Evolutionary conservation across 2,797 vertebrate species (phyloP), one percentile per base, ranked within the genome.

Genomic region (Macrochelys suwanniensis): DNA sequence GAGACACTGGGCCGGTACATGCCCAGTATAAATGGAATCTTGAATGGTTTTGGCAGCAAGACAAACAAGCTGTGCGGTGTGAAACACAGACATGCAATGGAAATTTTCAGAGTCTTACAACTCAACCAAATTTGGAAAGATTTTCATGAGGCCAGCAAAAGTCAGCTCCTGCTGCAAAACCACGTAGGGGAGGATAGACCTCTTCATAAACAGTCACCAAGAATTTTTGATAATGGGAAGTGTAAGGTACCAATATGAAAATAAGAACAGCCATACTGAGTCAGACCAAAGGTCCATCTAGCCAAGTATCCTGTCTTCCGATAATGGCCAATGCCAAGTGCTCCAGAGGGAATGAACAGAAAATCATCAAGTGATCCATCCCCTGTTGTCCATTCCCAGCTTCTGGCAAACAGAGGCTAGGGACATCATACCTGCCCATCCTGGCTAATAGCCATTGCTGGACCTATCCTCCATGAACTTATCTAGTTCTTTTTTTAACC

Each of bases 1-100:
- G 83, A 94, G 90, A 1, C 85, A 83, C 82, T 61, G 81, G 31
- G 37, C 6, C 3, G 7, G 80, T 59, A 26, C 47, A 90, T 76
- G 13, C 85, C 37, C 0, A 7, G 68, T 25, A 11, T 45, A 76
- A 23, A 76, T 26, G 92, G 91, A 96, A 93, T 80, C 90, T 90
- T 93, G 95, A 96, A 90, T 61, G 85, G 5, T 87, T 95, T 97
- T 94, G 95, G 92, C 90, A 90, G 13, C 21, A 31, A 57, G 90
- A 95, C 96, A 96, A 57, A 85, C 77, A 54, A n/a, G 84, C 91
- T 65, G 85, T 79, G 49, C 2, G 82, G 49, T 59, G 33, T 23
- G 54, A 96, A 94, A 92, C 0, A 0, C 89, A 92, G 88, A 90
- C 42, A 93, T 68, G 93, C 88, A 91, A 90, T 21, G 84, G 68